Base-by-base conservation (phyloP, 2,888 invertebrate genomes). In the Hemistola chrysoprasaria region DNA sequence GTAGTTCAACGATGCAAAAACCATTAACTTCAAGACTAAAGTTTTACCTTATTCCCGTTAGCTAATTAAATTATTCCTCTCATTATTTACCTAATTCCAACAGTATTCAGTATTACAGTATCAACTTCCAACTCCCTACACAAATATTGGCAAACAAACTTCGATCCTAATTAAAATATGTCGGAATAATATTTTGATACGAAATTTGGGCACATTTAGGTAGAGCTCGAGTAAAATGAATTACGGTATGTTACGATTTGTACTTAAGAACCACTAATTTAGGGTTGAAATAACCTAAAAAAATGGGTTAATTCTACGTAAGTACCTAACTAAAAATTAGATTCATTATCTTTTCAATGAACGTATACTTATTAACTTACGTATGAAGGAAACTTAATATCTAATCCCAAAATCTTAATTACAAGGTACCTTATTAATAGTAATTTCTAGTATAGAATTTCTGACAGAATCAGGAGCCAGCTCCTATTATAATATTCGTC, bases 401-500 rank as follows among this genome's bases (percentile, higher is more conserved):
- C n/a, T n/a, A n/a, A n/a, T n/a, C n/a, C n/a, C n/a, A 33, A 27
- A 26, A 40, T 26, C 21, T 20, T 22, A 45, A 33, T 40, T 40
- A 16, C 22, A 28, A 28, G 37, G 9, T 30, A 30, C 22, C 6
- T 30, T 29, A 21, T 33, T 22, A 38, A 28, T 21, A 7, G 26
- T 26, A 34, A 30, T 34, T 34, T 24, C 33, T 23, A 34, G 37
- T 31, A 41, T 27, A 39, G 16, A 8, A 16, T 8, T 7, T 34
- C 38, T 9, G 29, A 22, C 54, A 33, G 49, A 57, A 57, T 50
- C 67, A 56, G 47, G 53, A 58, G 59, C 56, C 56, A 59, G 16
- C 2, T 16, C 65, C 64, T 70, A 62, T 59, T 64, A 62, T 57
- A 62, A 66, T 65, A 71, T 59, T 60, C 44, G 50, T 50, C 70